Percentiles rank a stretch among this genome's conserved stretches.
Evolutionary conservation across 1,140 invertebrate species (phyloP).

Genomic region (Tyrophagus putrescentiae): DNA sequence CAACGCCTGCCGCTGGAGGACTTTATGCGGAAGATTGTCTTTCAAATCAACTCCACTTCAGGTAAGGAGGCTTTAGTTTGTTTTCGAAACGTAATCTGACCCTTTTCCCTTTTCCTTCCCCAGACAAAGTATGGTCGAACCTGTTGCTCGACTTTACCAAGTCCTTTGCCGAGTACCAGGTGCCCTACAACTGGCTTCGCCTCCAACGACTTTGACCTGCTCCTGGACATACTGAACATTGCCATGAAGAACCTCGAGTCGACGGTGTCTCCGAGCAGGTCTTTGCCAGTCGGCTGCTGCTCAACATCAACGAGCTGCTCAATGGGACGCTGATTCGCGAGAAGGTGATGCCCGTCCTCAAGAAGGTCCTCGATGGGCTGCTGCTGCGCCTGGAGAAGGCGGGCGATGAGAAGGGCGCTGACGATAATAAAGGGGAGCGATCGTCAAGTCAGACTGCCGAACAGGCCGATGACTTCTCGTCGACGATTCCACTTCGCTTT

Average conservation of each 20-base stretch:
- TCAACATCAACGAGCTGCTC: slow-evolving; percentile 6
- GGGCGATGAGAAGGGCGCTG: too few relatives aligned
- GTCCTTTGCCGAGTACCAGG: slow-evolving; percentile 7
- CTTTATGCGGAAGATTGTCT: slow-evolving; percentile 10
- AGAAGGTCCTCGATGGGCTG: background rate
- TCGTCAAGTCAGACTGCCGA: background rate
- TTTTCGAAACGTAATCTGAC: background rate
- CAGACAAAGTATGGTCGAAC: slow-evolving; percentile 13
- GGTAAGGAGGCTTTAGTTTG: background rate
- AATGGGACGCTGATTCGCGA: background rate
- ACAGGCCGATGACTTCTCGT: background rate
- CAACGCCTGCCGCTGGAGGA: slow-evolving; percentile 2
- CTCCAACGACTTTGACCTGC: background rate
- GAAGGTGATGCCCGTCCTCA: slow-evolving; percentile 7
- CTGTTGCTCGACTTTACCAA: slow-evolving; percentile 13
- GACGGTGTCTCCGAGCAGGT: background rate
- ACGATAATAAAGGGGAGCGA: background rate
- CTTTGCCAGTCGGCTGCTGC: background rate
- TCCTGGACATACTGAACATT: slow-evolving; percentile 11
- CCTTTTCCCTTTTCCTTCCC: background rate
- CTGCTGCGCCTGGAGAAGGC: too few relatives aligned
- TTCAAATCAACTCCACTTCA: slow-evolving; percentile 1
- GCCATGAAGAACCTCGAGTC: background rate
- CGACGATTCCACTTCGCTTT: background rate
- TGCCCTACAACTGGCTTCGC: background rate